Conservation (phyloP, 1,140 invertebrate species). For the Mamestra configurata region DNA sequence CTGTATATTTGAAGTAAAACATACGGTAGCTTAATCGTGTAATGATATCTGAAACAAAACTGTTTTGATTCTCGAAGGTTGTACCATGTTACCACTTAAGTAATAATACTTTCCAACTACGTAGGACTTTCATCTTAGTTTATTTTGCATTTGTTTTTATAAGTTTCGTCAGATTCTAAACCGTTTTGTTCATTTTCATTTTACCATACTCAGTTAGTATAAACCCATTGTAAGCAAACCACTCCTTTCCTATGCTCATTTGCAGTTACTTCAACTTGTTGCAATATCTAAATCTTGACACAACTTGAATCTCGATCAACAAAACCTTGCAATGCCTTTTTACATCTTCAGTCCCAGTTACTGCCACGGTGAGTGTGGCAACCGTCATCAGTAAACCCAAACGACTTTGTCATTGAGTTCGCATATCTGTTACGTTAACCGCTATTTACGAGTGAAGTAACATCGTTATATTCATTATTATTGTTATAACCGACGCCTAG, state of each 20-base stretch:
- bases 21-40: not conserved
- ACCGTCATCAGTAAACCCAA: not conserved
- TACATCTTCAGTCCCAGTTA: not conserved
- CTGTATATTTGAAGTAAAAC: not conserved
- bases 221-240: no score
- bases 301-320: conserved; percentile 12
- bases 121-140: no score
- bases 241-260: no score
- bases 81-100: no score
- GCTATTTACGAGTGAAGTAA: conserved; percentile 49
- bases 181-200: no score
- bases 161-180: no score
- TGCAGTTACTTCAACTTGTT: no score
- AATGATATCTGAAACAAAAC: not conserved
- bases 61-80: not conserved
- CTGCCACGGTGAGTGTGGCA: not conserved
- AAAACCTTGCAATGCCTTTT: not conserved
- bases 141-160: no score
- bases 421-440: conserved; percentile 54
- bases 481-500: not conserved
- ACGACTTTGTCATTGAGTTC: conserved; percentile 20
- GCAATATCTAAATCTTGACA: not conserved
- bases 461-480: conserved; percentile 38
- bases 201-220: no score
- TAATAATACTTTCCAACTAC: no score